Percentiles rank a stretch among this genome's conserved stretches.
phyloP scores from a whole-genome alignment of 2,113 vertebrate genomes.

The Mus spicilegus region DNA sequence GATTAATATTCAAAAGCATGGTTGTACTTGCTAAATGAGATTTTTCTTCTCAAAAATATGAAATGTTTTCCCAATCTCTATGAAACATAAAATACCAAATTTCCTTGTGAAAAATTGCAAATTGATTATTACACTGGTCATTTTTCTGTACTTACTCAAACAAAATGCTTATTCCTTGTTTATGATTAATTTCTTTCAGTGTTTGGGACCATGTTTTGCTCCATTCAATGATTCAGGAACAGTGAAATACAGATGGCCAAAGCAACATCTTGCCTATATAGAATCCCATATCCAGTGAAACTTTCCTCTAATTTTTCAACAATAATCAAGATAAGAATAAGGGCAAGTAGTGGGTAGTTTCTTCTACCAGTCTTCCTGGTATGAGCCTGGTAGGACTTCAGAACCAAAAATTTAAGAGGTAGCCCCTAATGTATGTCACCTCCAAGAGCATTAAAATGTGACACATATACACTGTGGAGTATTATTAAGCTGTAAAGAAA shows the following conservation, averaged over 20 bases:
- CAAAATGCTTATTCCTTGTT: not conserved
- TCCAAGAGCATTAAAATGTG: not conserved
- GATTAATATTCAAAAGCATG: not conserved
- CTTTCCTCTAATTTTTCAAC: not conserved
- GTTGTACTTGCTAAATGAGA: conserved; percentile 12
- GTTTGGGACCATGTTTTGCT: not conserved
- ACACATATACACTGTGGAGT: not conserved
- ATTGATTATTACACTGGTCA: not conserved
- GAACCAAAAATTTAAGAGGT: not conserved
- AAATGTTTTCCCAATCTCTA: not conserved
- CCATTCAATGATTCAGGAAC: not conserved
- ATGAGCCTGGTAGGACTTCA: not conserved
- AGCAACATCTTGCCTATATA: not conserved
- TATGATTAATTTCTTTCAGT: not conserved
- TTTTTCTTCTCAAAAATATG: not conserved
- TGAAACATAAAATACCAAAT: conserved; percentile 35
- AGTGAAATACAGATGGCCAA: not conserved
- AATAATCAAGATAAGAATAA: not conserved
- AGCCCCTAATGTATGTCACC: not conserved
- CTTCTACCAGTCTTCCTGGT: not conserved
- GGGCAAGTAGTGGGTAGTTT: not conserved
- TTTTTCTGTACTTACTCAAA: not conserved
- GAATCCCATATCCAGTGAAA: conserved; percentile 19
- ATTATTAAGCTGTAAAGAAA: not conserved
- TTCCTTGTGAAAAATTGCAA: not conserved